phyloP scores from a whole-genome alignment of 2,797 vertebrate species.

The Lagodon rhomboides region DNA sequence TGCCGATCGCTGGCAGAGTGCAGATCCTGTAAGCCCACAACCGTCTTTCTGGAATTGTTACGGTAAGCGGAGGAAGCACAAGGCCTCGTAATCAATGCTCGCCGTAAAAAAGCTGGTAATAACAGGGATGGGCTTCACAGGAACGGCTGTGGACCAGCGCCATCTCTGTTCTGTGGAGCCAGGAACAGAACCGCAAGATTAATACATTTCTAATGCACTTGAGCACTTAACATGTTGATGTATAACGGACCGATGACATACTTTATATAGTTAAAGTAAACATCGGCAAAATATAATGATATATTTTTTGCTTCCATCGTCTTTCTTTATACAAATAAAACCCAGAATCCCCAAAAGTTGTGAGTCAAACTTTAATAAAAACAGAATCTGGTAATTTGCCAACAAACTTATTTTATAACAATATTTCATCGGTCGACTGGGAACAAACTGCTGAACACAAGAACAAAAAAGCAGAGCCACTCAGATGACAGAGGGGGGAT shows the following conservation, averaged over 20 bases:
- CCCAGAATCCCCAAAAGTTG: no score
- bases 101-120: constrained; percentile 54
- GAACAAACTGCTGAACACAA: no score
- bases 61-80: constrained; percentile 61
- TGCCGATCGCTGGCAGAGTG: constrained; percentile 48
- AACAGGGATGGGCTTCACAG: constrained; percentile 39
- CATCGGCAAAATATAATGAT: not conserved
- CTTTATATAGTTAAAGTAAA: not conserved
- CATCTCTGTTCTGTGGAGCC: constrained; percentile 9
- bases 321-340: not conserved
- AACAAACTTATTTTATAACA: no score
- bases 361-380: no score
- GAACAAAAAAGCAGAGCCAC: no score
- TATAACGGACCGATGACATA: not conserved
- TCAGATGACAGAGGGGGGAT: no score
- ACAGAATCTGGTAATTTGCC: no score
- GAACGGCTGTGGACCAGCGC: constrained; percentile 5
- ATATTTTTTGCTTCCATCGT: not conserved
- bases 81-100: constrained; percentile 50
- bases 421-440: no score
- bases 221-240: not conserved
- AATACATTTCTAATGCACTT: not conserved
- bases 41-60: constrained; percentile 49
- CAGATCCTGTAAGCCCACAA: constrained; percentile 57
- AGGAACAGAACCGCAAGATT: not conserved